Evolutionary conservation across 2,113 vertebrate species (phyloP), one percentile per base, ranked within the genome.

Genomic region (Thunnus maccoyii): DNA sequence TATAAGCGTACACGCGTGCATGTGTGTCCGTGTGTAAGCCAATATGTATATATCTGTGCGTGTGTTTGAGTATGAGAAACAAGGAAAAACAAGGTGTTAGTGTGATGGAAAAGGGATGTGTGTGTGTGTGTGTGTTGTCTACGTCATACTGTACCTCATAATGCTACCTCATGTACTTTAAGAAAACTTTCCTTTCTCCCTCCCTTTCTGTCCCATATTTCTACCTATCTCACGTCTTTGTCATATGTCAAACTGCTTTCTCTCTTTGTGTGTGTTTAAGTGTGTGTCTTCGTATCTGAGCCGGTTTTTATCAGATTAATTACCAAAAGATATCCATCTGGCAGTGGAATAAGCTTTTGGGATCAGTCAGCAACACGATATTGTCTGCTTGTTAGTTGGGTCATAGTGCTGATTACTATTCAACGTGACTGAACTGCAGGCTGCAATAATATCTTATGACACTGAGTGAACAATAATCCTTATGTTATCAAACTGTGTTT

Each of bases 281-380:
- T n/a, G 36, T 25, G 47, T 32, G 32, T 18, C n/a, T 72, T 57
- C 13, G 0, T 78, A 1, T 67, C 18, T 52, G 18, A 10, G 47
- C 36, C 7, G 6, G 27, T 79, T 71, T 82, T 85, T 58, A 76
- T 72, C 46, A 4, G 51, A 54, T 85, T 86, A 88, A 86, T 85
- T 85, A 65, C 79, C 65, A 64, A 50, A 73, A 85, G 79, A 81
- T 81, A 57, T 83, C 74, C 56, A 87, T 85, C 86, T 81, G 79
- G 12, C 27, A 41, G 60, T 11, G 72, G 27, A 80, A 86, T 80
- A 73, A 80, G 73, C 55, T 78, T 73, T 15, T 70, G 62, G 68
- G 78, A 81, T 76, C 55, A 80, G 72, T 50, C 76, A 57, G 72
- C 55, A 58, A 41, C 55, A 77, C 60, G 80, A 82, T 72, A 75